These are phyloP conservation scores for Ambastaia sidthimunki DNA, from an alignment of 2,797 vertebrate species.

Conservation along the genomic window DNA sequence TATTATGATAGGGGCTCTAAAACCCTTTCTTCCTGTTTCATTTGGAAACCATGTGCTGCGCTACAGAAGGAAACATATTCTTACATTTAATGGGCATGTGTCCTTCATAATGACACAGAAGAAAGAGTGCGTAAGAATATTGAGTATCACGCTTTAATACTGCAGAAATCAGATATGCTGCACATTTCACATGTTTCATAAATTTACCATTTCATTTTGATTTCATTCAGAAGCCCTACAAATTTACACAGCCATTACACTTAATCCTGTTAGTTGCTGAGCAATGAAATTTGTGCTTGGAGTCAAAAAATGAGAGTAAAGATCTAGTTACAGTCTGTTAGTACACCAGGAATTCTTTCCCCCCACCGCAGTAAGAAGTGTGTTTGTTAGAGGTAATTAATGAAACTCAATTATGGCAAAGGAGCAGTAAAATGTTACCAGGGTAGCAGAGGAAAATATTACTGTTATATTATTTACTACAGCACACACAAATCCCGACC, in stretches of 20 bases:
- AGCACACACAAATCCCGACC: background rate
- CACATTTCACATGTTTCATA: background rate
- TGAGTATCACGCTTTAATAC: background rate
- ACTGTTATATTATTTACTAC: constrained; percentile 3
- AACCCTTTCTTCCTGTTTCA: constrained; percentile 92
- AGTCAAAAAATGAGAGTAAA: constrained; percentile 1
- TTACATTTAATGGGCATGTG: constrained; percentile 82
- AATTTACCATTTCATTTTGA: background rate
- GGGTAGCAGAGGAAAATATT: constrained; percentile 47
- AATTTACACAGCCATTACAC: constrained; percentile 4
- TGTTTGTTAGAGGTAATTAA: constrained; percentile 54
- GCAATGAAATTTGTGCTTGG: background rate
- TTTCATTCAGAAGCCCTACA: background rate
- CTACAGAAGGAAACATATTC: constrained; percentile 88
- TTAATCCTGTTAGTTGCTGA: constrained; percentile 23
- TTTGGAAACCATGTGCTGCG: constrained; percentile 84
- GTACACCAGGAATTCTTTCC: constrained; percentile 33
- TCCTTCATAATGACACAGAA: constrained; percentile 48
- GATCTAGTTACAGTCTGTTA: constrained; percentile 42
- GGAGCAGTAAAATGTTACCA: constrained; percentile 53
- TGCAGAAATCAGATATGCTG: constrained; percentile 21
- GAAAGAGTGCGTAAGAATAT: constrained; percentile 32
- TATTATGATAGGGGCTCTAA: constrained; percentile 89
- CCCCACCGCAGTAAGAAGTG: constrained; percentile 42
- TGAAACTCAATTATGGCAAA: constrained; percentile 45